These are phyloP conservation scores for Setipinna tenuifilis DNA, from an alignment of 2,797 vertebrate genomes.

Conservation along the genomic window DNA sequence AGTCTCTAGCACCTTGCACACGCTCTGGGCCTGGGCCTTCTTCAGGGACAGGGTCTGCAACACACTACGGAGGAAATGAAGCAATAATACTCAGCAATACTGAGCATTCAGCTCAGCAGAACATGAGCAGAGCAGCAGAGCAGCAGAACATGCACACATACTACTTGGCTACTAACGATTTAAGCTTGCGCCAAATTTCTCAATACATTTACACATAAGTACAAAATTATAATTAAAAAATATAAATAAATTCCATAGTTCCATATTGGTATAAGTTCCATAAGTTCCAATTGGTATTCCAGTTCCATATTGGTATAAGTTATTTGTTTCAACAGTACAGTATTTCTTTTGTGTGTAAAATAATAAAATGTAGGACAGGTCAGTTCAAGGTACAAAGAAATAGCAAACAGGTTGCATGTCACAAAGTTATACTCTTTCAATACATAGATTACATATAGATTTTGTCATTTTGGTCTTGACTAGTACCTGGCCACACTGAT, in stretches of 20 bases:
- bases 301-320: not conserved
- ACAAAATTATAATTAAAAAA: not conserved
- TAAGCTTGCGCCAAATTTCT: not conserved
- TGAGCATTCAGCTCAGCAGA: too few species aligned
- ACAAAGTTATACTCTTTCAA: too few species aligned
- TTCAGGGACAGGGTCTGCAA: constrained; percentile 88
- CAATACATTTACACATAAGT: not conserved
- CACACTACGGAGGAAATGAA: constrained; percentile 72
- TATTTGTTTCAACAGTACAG: not conserved
- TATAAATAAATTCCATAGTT: too few species aligned
- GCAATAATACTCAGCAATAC: too few species aligned
- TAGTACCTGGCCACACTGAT: constrained; percentile 84
- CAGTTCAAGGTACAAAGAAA: too few species aligned
- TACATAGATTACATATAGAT: too few species aligned
- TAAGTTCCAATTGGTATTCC: not conserved
- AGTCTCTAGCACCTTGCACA: constrained; percentile 85
- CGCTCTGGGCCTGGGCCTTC: constrained; percentile 87
- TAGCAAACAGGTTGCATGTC: too few species aligned
- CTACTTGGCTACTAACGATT: not conserved
- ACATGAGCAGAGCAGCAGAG: too few species aligned
- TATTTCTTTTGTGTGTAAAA: not conserved
- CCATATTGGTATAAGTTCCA: not conserved
- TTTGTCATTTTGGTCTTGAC: not conserved
- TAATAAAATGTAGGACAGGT: too few species aligned
- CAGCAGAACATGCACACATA: too few species aligned